Percentiles rank a stretch among this genome's conserved stretches.
Conservation (phyloP, 37 sponge, comb jelly and placozoan species). For the Cladorhizidae sp. region DNA sequence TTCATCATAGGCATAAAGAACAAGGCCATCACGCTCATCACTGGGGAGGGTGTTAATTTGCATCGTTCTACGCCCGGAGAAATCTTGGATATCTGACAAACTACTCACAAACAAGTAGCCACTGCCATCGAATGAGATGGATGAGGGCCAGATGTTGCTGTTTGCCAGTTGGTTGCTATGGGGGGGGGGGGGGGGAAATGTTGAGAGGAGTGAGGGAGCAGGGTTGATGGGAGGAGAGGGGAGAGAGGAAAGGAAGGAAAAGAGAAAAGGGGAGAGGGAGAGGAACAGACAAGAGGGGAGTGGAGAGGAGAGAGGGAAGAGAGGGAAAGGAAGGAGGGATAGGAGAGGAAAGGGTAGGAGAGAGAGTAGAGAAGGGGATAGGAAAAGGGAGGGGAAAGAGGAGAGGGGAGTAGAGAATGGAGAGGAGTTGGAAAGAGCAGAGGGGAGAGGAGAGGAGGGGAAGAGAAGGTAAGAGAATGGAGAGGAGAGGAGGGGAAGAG, state of each 20-base stretch:
- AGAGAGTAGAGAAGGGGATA: too few relatives aligned
- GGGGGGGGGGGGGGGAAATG: too few relatives aligned
- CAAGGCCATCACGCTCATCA: constrained; percentile 21
- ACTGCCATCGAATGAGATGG: constrained; percentile 47
- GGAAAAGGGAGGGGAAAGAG: too few relatives aligned
- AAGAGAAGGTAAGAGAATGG: too few relatives aligned
- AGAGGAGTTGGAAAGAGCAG: neutral
- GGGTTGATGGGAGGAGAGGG: neutral
- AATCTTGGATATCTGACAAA: neutral
- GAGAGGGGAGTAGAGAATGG: neutral
- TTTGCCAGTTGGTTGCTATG: constrained; percentile 15
- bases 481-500: too few relatives aligned
- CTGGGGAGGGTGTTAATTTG: constrained; percentile 1
- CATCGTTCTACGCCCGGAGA: neutral
- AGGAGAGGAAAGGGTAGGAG: too few relatives aligned
- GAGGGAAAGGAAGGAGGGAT: too few relatives aligned
- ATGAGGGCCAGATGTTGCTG: neutral
- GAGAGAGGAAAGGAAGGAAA: too few relatives aligned
- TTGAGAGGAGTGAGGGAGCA: neutral
- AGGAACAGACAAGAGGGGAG: too few relatives aligned
- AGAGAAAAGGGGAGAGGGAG: too few relatives aligned
- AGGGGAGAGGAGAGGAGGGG: too few relatives aligned
- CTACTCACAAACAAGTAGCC: constrained; percentile 33
- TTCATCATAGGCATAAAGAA: constrained; percentile 34
- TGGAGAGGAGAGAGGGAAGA: too few relatives aligned